A percentile compares a stretch with the other conserved stretches of the same genome.
Conservation (phyloP, 1,140 invertebrate species). For the Rhopalosiphum maidis region DNA sequence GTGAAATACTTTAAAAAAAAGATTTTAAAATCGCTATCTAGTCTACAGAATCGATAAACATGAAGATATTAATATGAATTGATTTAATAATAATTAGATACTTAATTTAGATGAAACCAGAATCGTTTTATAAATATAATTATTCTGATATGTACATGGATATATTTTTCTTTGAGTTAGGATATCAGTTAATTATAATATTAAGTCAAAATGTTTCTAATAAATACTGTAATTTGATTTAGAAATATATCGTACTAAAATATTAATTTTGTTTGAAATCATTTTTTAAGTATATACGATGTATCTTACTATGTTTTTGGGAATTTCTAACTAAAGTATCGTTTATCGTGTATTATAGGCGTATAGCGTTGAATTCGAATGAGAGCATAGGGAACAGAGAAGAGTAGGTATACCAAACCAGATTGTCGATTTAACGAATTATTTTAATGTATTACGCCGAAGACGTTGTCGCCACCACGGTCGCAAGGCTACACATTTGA, state of each 20-base stretch:
- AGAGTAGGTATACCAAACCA: slow-evolving; percentile 11
- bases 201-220: not conserved
- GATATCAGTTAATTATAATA: not conserved
- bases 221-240: not conserved
- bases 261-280: not conserved
- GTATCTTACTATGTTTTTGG: not conserved
- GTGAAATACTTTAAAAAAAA: not conserved
- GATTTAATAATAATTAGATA: not conserved
- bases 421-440: slow-evolving; percentile 45
- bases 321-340: not conserved
- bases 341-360: not conserved
- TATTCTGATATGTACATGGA: no score
- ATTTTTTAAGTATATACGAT: not conserved
- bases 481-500: slow-evolving; percentile 41
- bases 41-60: not conserved
- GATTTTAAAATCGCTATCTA: not conserved
- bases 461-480: slow-evolving; percentile 37
- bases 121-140: not conserved
- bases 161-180: not conserved
- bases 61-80: no score
- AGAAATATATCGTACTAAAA: not conserved
- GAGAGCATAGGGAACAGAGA: not conserved
- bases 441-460: slow-evolving; percentile 34
- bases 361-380: not conserved
- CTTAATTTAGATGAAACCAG: not conserved